These are phyloP conservation scores for Neotragus pygmaeus DNA, from an alignment of 2,113 vertebrate species.

Conservation along the genomic window DNA sequence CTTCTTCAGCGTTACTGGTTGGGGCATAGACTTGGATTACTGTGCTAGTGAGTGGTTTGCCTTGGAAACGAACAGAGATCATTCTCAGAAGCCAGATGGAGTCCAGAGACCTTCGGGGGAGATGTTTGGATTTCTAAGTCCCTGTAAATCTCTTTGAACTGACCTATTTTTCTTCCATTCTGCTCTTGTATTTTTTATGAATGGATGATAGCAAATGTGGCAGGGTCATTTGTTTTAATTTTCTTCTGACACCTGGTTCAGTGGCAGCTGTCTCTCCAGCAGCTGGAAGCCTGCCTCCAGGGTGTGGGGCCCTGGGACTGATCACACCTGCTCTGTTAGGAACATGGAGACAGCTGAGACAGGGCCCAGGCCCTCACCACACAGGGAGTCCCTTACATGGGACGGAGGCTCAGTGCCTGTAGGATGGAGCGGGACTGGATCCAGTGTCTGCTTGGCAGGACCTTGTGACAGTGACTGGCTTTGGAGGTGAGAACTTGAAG, in stretches of 20 bases:
- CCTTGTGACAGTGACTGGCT: neutral
- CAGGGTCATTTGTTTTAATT: slow-evolving; percentile 56
- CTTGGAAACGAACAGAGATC: neutral
- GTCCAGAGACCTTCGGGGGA: neutral
- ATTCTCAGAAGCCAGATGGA: slow-evolving; percentile 1
- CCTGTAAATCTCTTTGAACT: slow-evolving; percentile 11
- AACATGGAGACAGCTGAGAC: neutral
- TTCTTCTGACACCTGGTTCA: slow-evolving; percentile 30
- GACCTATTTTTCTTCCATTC: slow-evolving; percentile 57
- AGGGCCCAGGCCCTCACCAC: neutral
- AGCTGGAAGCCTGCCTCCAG: neutral
- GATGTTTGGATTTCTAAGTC: slow-evolving; percentile 28
- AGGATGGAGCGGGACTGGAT: neutral
- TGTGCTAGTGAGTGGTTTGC: neutral
- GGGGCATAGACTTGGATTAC: neutral
- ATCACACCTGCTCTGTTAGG: neutral
- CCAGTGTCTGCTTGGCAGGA: neutral
- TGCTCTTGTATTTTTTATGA: slow-evolving; percentile 60
- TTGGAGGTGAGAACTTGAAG: neutral
- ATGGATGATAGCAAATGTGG: slow-evolving; percentile 50
- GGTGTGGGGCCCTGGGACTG: neutral
- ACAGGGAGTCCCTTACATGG: neutral
- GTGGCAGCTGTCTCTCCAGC: neutral
- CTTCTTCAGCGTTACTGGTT: neutral
- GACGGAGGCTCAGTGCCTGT: no score